Evolutionary conservation across 1,140 invertebrate species (phyloP), one percentile per base, ranked within the genome.

Genomic region (Drosophila takahashii): DNA sequence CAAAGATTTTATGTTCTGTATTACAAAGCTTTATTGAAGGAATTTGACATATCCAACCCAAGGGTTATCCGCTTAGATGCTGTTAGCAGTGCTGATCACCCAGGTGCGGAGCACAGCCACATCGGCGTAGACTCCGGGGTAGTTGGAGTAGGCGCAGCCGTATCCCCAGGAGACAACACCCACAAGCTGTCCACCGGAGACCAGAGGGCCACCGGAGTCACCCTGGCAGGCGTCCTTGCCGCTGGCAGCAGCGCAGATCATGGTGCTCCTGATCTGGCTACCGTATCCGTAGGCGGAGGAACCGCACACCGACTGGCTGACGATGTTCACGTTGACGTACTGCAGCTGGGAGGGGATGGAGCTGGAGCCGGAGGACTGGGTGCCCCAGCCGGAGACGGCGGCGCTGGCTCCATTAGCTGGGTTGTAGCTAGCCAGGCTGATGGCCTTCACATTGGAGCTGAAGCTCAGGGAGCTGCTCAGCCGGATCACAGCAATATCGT

Each of bases 111-210:
- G 66, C 0, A 15, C 60, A 47, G 76, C 61, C 15, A 95, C 93
- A 51, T 93, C 90, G 9, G 94, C 93, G 79, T 95, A 95, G 15
- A 95, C 93, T 18, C 95, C 95, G 4, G 95, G 94, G 62, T 92
- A 92, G 13, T 92, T 91, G 1, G 93, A 73, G 8, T 91, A 67
- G 0, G 92, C 94, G 66, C 95, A 96, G 0, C 93, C 93, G 59
- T 92, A 89, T 16, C 95, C 95, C 93, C 94, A 95, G 32, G 95
- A 95, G 0, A 95, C 93, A 26, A 95, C 90, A 57, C 95, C 95
- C 27, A 92, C 83, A 15, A 93, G 67, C 0, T 45, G 52, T 13
- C 87, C 77, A 26, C 89, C 65, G n/a, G 70, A 66, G 6, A 92
- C 79, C 60, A 94, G 81, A 47, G 93, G 92, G 26, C 93, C 93